Evolutionary conservation across 1,140 invertebrate species (phyloP).

Genomic region (Trinorchestia longiramus): DNA sequence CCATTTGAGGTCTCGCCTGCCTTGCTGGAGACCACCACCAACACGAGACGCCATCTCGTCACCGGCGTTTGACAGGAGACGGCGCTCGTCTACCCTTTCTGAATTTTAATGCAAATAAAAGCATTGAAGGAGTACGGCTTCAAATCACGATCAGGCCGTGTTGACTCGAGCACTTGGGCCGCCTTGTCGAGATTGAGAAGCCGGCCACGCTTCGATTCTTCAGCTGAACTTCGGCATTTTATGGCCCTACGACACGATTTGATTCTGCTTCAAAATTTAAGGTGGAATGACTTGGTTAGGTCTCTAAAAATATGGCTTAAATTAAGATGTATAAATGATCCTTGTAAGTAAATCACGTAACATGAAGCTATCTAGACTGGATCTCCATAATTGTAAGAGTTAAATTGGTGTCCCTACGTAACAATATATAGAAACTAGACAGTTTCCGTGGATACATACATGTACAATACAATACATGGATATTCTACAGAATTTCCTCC

Average conservation of each 20-base stretch:
- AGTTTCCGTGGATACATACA: too few relatives aligned
- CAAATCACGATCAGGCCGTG: constrained; percentile 5
- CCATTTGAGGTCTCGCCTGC: neutral
- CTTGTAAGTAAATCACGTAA: neutral
- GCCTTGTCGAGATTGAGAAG: neutral
- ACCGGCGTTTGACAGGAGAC: neutral
- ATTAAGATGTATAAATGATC: neutral
- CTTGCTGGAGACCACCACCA: too few relatives aligned
- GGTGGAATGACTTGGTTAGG: neutral
- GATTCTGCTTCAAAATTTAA: neutral
- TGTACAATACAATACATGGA: too few relatives aligned
- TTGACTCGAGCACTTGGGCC: neutral
- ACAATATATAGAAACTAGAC: too few relatives aligned
- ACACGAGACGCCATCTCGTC: neutral
- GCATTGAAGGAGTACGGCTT: neutral
- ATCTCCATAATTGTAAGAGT: too few relatives aligned
- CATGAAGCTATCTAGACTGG: neutral
- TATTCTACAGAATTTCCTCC: too few relatives aligned
- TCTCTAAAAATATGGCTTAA: neutral
- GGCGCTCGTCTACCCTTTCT: constrained; percentile 12
- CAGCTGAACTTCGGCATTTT: neutral
- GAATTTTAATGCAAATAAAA: constrained; percentile 44
- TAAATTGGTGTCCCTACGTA: too few relatives aligned
- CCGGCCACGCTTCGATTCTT: neutral
- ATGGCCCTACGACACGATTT: neutral